Evolutionary conservation across 2,888 invertebrate genomes (phyloP).

Genomic region (Eupithecia dodoneata): DNA sequence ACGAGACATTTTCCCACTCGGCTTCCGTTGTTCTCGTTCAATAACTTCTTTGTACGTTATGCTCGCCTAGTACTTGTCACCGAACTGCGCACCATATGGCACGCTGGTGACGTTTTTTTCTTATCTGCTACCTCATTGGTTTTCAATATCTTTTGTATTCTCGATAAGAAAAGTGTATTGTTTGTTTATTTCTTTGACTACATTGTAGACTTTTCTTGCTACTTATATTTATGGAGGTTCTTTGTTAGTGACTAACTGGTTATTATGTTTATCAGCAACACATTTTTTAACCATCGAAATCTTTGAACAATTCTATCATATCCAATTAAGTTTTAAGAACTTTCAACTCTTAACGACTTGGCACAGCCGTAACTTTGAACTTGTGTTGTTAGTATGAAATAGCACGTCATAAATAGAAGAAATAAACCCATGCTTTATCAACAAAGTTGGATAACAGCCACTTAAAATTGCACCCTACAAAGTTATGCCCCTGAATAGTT

Average conservation of each 20-base stretch:
- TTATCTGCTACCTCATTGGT: slow-evolving; percentile 40
- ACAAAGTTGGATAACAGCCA: slow-evolving; percentile 8
- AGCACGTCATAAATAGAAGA: slow-evolving; percentile 1
- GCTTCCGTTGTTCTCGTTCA: slow-evolving; percentile 58
- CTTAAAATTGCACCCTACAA: slow-evolving; percentile 25
- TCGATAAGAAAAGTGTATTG: slow-evolving; percentile 2
- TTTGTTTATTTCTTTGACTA: neutral
- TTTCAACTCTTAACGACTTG: neutral
- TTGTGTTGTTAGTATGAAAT: neutral
- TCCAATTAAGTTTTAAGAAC: neutral
- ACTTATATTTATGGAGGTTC: neutral
- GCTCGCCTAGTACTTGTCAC: slow-evolving; percentile 79
- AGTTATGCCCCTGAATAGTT: slow-evolving; percentile 42
- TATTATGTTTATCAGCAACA: neutral
- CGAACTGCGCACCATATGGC: slow-evolving; percentile 52
- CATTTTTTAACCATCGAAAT: neutral
- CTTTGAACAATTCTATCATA: neutral
- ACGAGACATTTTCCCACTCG: slow-evolving; percentile 57
- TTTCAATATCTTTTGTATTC: slow-evolving; percentile 38
- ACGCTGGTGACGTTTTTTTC: slow-evolving; percentile 43
- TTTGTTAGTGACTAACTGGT: neutral
- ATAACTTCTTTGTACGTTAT: slow-evolving; percentile 62
- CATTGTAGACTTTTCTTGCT: neutral
- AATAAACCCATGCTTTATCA: neutral
- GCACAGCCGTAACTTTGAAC: neutral